Base-by-base conservation (phyloP, 2,888 invertebrate species). In the Drosophila niveifrons region DNA sequence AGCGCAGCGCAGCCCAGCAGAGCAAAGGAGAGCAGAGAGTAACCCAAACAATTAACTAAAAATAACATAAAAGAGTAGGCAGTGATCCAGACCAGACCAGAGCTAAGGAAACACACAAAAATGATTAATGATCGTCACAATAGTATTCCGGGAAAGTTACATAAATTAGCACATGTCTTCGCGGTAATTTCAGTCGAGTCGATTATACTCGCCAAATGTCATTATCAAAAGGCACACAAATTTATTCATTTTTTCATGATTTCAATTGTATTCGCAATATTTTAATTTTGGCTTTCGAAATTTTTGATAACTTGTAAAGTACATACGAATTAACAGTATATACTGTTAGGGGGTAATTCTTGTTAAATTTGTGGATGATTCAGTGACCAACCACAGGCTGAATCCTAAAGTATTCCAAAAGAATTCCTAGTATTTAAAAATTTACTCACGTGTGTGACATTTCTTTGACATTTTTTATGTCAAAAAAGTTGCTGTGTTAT, bases 81-180 rank as follows among this genome's bases (percentile, higher is more conserved):
- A 73, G 72, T 67, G 71, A 73, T 66, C 72, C 64, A 70, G 62
- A 57, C 72, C 64, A 70, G 62, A 57, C 67, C 29, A 56, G 47
- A 13, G 46, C 57, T 28, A 43, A 46, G 62, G 29, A 52, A 43
- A 68, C 34, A 64, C 73, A 65, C 53, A 62, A 72, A 82, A 78
- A 88, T 89, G 90, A 86, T 86, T 88, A 89, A 86, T 86, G 88
- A 75, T 75, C 78, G 62, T 72, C 82, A 65, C 75, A 78, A 73
- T 62, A 61, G 64, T 71, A 70, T 82, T 82, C 88, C 74, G 86
- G 80, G 86, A 86, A 86, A 86, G 85, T 89, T 89, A 88, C 90
- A 86, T 86, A 86, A 89, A 89, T 86, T 86, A 89, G 89, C 85
- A 89, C 85, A 85, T 85, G 85, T 89, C 78, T 89, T 76, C 78